Evolutionary conservation across 1,140 invertebrate genomes (phyloP).

Genomic region (Cataglyphis hispanica): DNA sequence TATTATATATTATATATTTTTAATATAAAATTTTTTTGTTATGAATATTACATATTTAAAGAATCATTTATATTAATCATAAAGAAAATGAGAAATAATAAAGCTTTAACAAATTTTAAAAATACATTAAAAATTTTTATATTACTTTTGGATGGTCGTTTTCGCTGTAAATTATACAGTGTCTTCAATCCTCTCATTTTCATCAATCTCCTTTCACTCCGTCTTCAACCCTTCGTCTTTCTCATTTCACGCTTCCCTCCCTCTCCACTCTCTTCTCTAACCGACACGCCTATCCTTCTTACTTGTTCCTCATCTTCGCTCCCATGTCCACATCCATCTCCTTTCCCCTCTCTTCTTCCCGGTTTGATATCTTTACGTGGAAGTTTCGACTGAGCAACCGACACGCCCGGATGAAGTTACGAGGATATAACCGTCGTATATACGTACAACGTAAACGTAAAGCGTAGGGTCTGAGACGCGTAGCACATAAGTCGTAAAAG

Average conservation of each 20-base stretch:
- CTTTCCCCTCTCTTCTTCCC: neutral
- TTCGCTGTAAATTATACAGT: neutral
- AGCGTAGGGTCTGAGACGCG: slow-evolving; percentile 71
- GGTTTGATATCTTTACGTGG: slow-evolving; percentile 43
- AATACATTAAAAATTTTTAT: neutral
- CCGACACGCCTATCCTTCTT: neutral
- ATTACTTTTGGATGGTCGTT: neutral
- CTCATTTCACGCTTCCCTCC: neutral
- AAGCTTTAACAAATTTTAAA: neutral
- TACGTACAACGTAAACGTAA: slow-evolving; percentile 77
- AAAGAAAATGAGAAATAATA: neutral
- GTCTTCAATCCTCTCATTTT: slow-evolving; percentile 1
- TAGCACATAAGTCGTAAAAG: slow-evolving; percentile 82
- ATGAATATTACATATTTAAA: too few relatives aligned
- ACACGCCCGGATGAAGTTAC: slow-evolving; percentile 76
- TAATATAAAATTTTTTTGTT: too few relatives aligned
- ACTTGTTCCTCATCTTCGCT: neutral
- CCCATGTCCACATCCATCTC: neutral
- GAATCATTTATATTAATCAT: neutral
- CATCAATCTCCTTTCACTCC: neutral
- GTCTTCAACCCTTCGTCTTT: slow-evolving; percentile 6
- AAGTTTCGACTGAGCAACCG: slow-evolving; percentile 72
- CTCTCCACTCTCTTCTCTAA: neutral
- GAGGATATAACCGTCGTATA: slow-evolving; percentile 76
- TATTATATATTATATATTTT: too few relatives aligned